phyloP scores from a whole-genome alignment of 2,888 invertebrate genomes.

The Ischnus inquisitorius region DNA sequence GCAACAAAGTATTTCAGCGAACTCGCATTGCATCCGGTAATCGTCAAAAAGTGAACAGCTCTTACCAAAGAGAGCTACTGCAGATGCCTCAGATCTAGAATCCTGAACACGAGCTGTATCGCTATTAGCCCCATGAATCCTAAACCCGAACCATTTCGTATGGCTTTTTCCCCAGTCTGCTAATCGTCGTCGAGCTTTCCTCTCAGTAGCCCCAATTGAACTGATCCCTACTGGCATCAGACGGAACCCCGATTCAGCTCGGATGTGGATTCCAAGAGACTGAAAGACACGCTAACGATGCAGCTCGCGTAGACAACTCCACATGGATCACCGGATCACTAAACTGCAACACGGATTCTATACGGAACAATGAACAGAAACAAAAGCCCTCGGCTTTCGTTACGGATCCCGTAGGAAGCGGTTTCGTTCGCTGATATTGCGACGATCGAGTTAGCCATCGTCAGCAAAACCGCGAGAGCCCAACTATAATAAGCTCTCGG shows the following conservation, averaged over 20 bases:
- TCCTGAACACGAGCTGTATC: neutral
- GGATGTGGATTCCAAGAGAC: neutral
- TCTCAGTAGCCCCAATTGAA: neutral
- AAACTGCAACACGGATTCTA: neutral
- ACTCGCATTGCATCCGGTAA: no score
- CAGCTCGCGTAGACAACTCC: slow-evolving; percentile 5
- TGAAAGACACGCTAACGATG: slow-evolving; percentile 56
- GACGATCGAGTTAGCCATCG: slow-evolving; percentile 27
- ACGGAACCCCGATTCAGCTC: neutral
- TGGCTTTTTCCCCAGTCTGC: neutral
- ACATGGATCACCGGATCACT: slow-evolving; percentile 2
- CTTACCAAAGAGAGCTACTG: neutral
- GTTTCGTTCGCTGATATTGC: slow-evolving; percentile 24
- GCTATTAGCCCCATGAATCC: neutral
- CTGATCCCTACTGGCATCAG: neutral
- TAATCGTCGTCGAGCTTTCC: neutral
- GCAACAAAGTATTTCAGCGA: no score
- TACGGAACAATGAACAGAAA: slow-evolving; percentile 2
- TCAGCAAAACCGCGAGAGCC: slow-evolving; percentile 4
- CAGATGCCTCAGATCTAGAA: neutral
- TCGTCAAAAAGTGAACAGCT: neutral
- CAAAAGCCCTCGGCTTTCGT: neutral
- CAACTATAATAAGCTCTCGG: slow-evolving; percentile 55
- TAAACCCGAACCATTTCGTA: neutral
- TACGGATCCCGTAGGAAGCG: neutral